Evolutionary conservation across 2,888 invertebrate species (phyloP).

Genomic region (Athripsodes cinereus): DNA sequence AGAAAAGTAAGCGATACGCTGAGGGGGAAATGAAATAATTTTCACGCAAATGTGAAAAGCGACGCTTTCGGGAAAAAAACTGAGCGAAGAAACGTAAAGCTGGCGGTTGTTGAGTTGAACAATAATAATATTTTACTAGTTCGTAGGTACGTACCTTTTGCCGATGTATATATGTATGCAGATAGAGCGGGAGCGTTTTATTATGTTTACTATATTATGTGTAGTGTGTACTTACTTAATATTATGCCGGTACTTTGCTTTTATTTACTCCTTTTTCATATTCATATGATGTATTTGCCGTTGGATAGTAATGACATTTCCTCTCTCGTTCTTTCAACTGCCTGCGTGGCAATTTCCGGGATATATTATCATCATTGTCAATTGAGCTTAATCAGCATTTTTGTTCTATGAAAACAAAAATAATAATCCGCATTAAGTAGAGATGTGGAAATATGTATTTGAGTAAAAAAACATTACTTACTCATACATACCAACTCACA

Average conservation of each 20-base stretch:
- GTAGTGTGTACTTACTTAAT: neutral
- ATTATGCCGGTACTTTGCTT: neutral
- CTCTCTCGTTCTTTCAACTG: neutral
- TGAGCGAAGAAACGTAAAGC: neutral
- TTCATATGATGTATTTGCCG: neutral
- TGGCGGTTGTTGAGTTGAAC: neutral
- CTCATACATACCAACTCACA: too few species aligned
- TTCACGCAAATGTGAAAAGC: conserved; percentile 17
- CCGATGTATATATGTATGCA: too few species aligned
- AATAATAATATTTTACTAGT: conserved; percentile 1
- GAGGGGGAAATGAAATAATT: conserved; percentile 16
- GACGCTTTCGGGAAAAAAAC: conserved; percentile 7
- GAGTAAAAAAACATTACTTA: too few species aligned
- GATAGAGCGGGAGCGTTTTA: neutral
- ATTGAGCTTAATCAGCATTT: neutral
- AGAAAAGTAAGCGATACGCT: conserved; percentile 35
- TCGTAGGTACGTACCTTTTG: neutral
- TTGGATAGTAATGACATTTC: neutral
- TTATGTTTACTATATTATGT: neutral
- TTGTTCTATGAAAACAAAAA: neutral
- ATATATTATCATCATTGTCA: neutral
- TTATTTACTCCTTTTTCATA: neutral
- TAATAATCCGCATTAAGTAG: neutral
- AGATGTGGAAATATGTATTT: too few species aligned
- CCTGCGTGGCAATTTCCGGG: neutral